Percentiles rank a stretch among this genome's conserved stretches.
Conservation (phyloP, 2,113 vertebrate genomes). For the Oreocharis arfaki region DNA sequence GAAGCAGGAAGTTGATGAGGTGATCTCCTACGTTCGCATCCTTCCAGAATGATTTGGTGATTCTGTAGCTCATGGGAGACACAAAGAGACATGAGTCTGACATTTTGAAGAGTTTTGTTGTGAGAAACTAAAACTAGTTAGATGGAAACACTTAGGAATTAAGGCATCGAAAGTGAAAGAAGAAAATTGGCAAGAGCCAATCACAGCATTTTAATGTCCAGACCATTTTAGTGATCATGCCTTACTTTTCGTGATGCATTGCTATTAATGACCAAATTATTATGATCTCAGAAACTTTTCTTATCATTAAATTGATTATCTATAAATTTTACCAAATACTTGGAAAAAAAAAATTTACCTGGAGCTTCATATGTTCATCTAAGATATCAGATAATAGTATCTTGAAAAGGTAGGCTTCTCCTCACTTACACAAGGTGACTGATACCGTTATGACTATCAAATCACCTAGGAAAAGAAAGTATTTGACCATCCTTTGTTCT, state of each 20-base stretch:
- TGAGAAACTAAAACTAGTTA: neutral
- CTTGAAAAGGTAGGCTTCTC: neutral
- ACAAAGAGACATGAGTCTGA: neutral
- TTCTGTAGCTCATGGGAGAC: neutral
- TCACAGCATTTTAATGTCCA: neutral
- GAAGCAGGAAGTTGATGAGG: rapidly evolving
- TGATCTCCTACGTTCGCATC: neutral
- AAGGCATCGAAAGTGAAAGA: neutral
- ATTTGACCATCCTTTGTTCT: neutral
- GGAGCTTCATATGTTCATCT: neutral
- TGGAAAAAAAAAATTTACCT: neutral
- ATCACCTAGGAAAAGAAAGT: neutral
- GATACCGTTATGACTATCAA: neutral
- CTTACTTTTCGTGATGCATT: neutral
- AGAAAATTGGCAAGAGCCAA: neutral
- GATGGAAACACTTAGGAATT: neutral
- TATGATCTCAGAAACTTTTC: neutral
- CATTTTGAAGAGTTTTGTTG: neutral
- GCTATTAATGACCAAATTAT: neutral
- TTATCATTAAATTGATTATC: neutral
- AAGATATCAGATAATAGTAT: neutral
- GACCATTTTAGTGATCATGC: neutral
- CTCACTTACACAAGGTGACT: neutral
- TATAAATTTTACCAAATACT: neutral
- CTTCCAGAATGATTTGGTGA: neutral